phyloP scores from a whole-genome alignment of 2,888 invertebrate genomes.

The Eurytoma californica region DNA sequence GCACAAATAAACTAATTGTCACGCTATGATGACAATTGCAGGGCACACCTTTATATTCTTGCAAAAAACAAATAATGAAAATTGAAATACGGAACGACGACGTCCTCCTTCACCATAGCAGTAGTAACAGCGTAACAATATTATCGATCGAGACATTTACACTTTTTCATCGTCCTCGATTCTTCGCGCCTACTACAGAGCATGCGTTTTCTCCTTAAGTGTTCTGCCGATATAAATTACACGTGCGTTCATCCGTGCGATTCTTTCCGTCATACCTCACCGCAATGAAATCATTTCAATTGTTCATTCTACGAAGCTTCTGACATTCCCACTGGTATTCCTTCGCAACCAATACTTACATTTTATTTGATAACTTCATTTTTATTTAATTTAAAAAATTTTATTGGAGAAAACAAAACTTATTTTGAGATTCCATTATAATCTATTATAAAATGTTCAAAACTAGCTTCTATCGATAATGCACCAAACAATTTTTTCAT shows the following conservation, averaged over 20 bases:
- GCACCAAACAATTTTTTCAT: background rate
- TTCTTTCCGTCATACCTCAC: constrained; percentile 39
- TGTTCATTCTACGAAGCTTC: constrained; percentile 29
- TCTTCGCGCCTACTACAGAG: constrained; percentile 38
- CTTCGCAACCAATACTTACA: background rate
- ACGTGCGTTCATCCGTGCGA: constrained; percentile 2
- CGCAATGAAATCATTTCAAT: constrained; percentile 53
- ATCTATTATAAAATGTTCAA: too few species aligned
- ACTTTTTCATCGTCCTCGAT: constrained; percentile 53
- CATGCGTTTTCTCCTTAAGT: constrained; percentile 50
- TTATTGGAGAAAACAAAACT: too few species aligned
- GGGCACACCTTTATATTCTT: constrained; percentile 34
- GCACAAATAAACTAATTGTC: constrained; percentile 23
- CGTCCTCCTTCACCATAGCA: constrained; percentile 12
- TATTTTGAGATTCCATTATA: too few species aligned
- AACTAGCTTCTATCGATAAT: too few species aligned
- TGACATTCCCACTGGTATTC: background rate
- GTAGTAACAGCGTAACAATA: constrained; percentile 46
- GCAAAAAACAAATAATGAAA: constrained; percentile 40
- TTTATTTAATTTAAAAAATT: too few species aligned
- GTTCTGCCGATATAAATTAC: constrained; percentile 52
- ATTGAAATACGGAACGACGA: background rate
- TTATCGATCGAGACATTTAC: constrained; percentile 50
- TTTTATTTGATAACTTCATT: background rate
- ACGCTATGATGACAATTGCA: constrained; percentile 26